Evolutionary conservation across 1,140 invertebrate genomes (phyloP), one percentile per base, ranked within the genome.

Genomic region (Scaptomyza pallida): DNA sequence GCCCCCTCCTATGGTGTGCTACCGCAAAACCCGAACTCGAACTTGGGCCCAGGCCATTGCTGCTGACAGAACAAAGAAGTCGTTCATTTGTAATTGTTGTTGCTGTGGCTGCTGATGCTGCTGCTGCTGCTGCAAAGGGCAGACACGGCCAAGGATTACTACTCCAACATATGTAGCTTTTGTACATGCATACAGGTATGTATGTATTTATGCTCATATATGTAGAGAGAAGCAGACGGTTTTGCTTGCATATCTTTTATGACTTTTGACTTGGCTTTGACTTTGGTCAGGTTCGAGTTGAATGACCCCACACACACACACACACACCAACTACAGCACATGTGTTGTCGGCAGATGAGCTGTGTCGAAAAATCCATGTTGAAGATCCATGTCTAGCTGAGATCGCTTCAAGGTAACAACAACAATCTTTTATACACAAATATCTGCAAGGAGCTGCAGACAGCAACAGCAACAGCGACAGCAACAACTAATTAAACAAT

Each of bases 61-160:
- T 65, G 77, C 86, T 89, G 86, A 89, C 86, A 89, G 86, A 80
- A 89, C 88, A 89, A 89, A 89, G 86, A 82, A 88, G 80, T 89
- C 80, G 81, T 89, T 86, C 88, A 89, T 89, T 89, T 89, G 86
- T 89, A 88, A 89, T 89, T 89, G 78, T 82, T 89, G 78, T 85
- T 70, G 68, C 23, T 26, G 23, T 2, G 5, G 2, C 51, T 62
- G 75, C 50, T 63, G 55, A 21, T 71, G 61, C 55, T 60, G 54
- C 37, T 47, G 67, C 47, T 77, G 57, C 63, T 70, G 72, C 50
- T 73, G 80, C 80, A 85, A 85, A 86, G 62, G 61, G 40, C 73
- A 75, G 56, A 67, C 56, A 57, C 64, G 55, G 55, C 59, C 75
- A 73, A 86, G 77, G 76, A 85, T 80, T 86, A 74, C 72, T 57